Percentiles rank a stretch among this genome's conserved stretches.
Evolutionary conservation across 1,140 invertebrate genomes (phyloP).

Genomic region (Diuraphis noxia): DNA sequence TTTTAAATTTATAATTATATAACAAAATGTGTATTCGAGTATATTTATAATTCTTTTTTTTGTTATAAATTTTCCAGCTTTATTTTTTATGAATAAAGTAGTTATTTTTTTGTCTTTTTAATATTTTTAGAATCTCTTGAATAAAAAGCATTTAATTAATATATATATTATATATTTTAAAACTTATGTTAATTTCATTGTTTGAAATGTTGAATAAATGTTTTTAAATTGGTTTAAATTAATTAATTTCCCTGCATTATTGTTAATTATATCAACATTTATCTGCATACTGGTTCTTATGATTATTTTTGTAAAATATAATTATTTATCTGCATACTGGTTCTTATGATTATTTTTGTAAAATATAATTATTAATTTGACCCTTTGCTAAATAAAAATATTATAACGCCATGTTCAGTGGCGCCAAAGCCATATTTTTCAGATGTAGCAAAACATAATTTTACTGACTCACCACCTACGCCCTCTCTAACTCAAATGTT

Average conservation of each 20-base stretch:
- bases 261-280: neutral
- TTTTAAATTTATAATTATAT: neutral
- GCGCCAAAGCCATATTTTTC: too few relatives aligned
- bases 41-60: neutral
- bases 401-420: too few relatives aligned
- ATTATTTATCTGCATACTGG: neutral
- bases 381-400: neutral
- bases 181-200: neutral
- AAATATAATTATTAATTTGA: neutral
- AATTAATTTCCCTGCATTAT: neutral
- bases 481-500: too few relatives aligned
- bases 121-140: conserved; percentile 6
- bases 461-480: too few relatives aligned
- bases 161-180: neutral
- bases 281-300: neutral
- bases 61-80: neutral
- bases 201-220: neutral
- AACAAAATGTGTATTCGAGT: too few relatives aligned
- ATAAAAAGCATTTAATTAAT: conserved; percentile 12
- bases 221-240: neutral
- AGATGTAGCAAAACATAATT: too few relatives aligned
- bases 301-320: too few relatives aligned
- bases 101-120: neutral
- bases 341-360: neutral
- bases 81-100: neutral